Evolutionary conservation across 1,140 invertebrate species (phyloP).

Genomic region (Diabrotica undecimpunctata): DNA sequence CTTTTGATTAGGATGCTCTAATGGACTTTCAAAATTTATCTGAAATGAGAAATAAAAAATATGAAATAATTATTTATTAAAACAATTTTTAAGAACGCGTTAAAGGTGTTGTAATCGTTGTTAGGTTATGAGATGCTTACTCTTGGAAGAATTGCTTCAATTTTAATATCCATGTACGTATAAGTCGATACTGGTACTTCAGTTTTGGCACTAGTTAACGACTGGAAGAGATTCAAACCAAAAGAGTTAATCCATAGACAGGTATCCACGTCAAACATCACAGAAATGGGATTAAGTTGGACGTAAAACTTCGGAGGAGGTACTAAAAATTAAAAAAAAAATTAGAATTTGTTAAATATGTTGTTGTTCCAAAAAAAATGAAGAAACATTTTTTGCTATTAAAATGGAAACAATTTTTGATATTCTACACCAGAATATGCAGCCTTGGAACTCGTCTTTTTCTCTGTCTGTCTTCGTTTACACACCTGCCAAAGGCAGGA

Average conservation of each 20-base stretch:
- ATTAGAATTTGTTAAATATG: too few species aligned
- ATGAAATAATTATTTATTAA: too few species aligned
- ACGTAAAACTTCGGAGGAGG: constrained; percentile 90
- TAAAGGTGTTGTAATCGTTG: too few species aligned
- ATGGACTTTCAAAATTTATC: constrained; percentile 68
- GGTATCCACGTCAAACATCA: constrained; percentile 80
- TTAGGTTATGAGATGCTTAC: constrained; percentile 51
- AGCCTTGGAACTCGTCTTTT: too few species aligned
- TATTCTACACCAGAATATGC: too few species aligned
- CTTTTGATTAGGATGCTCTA: constrained; percentile 67
- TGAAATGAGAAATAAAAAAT: constrained; percentile 43
- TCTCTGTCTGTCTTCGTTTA: too few species aligned
- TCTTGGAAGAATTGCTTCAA: constrained; percentile 88
- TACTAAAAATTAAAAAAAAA: constrained; percentile 56
- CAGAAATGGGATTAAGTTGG: constrained; percentile 82
- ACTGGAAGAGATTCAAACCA: constrained; percentile 77
- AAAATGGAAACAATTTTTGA: too few species aligned
- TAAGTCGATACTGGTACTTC: constrained; percentile 50
- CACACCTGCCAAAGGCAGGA: too few species aligned
- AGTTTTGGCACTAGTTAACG: constrained; percentile 52
- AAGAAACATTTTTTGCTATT: too few species aligned
- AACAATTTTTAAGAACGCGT: too few species aligned
- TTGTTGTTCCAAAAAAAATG: too few species aligned
- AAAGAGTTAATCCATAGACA: constrained; percentile 94
- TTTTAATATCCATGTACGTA: constrained; percentile 78